These are phyloP conservation scores for Bicyclus anynana DNA, from an alignment of 1,140 invertebrate genomes.

Conservation along the genomic window DNA sequence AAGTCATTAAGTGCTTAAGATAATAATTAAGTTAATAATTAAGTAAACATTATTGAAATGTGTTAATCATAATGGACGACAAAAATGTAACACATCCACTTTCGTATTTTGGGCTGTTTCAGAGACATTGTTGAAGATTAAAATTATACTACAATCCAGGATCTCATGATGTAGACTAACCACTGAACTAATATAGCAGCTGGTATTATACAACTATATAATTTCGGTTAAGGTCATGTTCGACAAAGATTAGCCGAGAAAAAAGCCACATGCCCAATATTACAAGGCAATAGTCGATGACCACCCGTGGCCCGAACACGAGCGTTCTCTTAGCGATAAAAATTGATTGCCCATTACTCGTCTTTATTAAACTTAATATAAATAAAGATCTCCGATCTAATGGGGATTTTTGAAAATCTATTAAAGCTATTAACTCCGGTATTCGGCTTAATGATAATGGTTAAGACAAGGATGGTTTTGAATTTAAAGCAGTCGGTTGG, in stretches of 20 bases:
- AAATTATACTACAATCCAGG: too few relatives aligned
- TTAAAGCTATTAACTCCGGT: constrained; percentile 37
- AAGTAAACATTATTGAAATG: too few relatives aligned
- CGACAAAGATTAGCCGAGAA: constrained; percentile 2
- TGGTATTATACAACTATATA: too few relatives aligned
- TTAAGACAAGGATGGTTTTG: not conserved
- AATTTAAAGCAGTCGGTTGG: not conserved
- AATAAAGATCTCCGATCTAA: constrained; percentile 45
- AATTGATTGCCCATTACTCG: constrained; percentile 61
- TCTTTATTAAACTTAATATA: constrained; percentile 64
- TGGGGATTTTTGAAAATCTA: constrained; percentile 31
- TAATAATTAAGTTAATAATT: too few relatives aligned
- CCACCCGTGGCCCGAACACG: constrained; percentile 44
- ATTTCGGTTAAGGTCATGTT: not conserved
- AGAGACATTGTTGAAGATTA: too few relatives aligned
- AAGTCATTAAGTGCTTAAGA: too few relatives aligned
- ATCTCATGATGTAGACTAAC: too few relatives aligned
- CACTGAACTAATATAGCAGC: too few relatives aligned
- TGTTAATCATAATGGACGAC: too few relatives aligned
- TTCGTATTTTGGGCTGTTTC: too few relatives aligned
- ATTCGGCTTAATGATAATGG: constrained; percentile 34
- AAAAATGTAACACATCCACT: too few relatives aligned
- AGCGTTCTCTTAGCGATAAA: constrained; percentile 54
- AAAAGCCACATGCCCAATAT: constrained; percentile 5
- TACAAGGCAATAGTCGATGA: constrained; percentile 15